Conservation (phyloP, 2,888 invertebrate species). For the Nomada flava region DNA sequence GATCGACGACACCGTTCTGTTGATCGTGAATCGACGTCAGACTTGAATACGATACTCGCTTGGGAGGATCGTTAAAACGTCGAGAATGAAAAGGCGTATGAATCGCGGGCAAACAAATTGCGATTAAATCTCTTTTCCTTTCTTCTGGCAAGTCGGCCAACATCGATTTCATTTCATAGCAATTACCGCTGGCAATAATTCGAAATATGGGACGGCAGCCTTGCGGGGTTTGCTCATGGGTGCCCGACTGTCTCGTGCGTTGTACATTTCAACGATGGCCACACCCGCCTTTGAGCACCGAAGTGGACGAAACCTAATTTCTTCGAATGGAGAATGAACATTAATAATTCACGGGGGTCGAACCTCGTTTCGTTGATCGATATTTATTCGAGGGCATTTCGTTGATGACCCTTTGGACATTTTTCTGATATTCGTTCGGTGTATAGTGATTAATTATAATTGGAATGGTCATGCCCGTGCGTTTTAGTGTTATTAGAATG, state of each 20-base stretch:
- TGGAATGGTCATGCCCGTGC: too few species aligned
- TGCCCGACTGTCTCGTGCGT: constrained; percentile 56
- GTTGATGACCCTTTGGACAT: neutral
- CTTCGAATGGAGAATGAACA: neutral
- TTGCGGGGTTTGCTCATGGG: constrained; percentile 50
- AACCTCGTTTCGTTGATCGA: neutral
- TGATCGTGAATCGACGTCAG: neutral
- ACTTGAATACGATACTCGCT: neutral
- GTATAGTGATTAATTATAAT: too few species aligned
- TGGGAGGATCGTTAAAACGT: constrained; percentile 38
- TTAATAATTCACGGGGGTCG: constrained; percentile 4
- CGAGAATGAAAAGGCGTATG: neutral
- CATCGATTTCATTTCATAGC: constrained; percentile 59
- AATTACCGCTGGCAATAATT: constrained; percentile 59
- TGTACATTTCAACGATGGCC: constrained; percentile 17
- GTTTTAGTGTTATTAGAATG: too few species aligned
- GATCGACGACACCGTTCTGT: constrained; percentile 42
- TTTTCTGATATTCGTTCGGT: too few species aligned
- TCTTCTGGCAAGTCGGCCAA: constrained; percentile 44
- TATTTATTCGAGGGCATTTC: neutral
- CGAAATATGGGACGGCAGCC: constrained; percentile 56
- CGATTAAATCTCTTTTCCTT: constrained; percentile 50
- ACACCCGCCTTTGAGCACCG: constrained; percentile 41
- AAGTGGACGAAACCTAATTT: constrained; percentile 19
- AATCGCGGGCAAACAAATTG: constrained; percentile 22